These are phyloP conservation scores for Piprites chloris DNA, from an alignment of 2,113 vertebrate genomes.

Conservation along the genomic window DNA sequence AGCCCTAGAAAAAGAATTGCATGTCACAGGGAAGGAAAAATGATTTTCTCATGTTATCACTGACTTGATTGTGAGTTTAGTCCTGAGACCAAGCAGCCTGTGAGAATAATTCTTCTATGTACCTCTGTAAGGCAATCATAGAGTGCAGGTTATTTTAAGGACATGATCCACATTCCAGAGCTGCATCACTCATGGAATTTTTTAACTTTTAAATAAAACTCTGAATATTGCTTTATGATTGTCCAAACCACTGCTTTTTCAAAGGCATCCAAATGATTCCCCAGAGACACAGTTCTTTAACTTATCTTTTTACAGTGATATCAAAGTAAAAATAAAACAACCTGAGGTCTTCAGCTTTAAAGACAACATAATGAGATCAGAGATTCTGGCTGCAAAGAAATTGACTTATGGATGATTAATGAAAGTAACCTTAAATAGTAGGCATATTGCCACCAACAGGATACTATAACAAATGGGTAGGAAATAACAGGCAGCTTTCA, in stretches of 20 bases:
- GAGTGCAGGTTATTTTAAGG: neutral
- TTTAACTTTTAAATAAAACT: conserved; percentile 2
- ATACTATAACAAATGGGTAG: conserved; percentile 33
- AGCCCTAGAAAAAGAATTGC: neutral
- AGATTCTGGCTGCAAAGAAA: conserved; percentile 71
- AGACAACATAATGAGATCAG: conserved; percentile 72
- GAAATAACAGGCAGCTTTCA: conserved; percentile 62
- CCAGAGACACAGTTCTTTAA: conserved; percentile 43
- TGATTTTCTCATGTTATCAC: neutral
- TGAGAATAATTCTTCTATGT: neutral
- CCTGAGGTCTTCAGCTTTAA: conserved; percentile 62
- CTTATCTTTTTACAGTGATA: conserved; percentile 54
- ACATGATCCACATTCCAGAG: neutral
- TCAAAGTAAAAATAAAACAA: conserved; percentile 52
- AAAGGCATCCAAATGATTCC: conserved; percentile 58
- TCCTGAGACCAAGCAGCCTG: neutral
- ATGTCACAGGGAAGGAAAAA: neutral
- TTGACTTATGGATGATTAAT: conserved; percentile 75
- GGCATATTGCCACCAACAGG: conserved; percentile 62
- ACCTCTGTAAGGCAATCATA: neutral
- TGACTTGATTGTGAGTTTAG: neutral
- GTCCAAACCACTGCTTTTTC: conserved; percentile 49
- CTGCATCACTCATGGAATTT: neutral
- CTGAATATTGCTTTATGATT: conserved; percentile 20
- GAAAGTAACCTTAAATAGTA: conserved; percentile 72